Evolutionary conservation across 2,113 vertebrate genomes (phyloP).

Genomic region (Psittacula cyanocephala): DNA sequence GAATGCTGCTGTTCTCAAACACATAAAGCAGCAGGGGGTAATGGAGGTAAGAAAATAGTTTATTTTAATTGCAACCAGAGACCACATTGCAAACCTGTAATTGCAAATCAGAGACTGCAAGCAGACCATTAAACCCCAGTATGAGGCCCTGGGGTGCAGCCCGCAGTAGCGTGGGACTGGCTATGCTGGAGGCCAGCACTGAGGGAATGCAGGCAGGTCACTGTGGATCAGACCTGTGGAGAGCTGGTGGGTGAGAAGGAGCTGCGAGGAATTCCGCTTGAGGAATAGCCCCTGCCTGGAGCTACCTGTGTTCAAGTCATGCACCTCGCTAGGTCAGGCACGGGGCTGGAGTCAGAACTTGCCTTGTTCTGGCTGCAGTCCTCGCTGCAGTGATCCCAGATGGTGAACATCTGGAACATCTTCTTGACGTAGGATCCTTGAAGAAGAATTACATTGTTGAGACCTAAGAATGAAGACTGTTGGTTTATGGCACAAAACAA

Average conservation of each 20-base stretch:
- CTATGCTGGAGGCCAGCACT: not conserved
- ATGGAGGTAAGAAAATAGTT: not conserved
- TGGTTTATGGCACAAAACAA: not conserved
- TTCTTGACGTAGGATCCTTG: not conserved
- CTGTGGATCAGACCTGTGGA: not conserved
- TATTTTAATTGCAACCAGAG: not conserved
- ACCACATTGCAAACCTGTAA: not conserved
- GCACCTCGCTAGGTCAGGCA: not conserved
- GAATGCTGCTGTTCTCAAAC: not conserved
- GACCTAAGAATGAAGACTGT: not conserved
- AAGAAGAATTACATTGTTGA: not conserved
- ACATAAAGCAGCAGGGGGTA: not conserved
- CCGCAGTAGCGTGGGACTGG: not conserved
- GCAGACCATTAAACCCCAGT: not conserved
- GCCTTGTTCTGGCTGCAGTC: not conserved
- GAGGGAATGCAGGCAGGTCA: not conserved
- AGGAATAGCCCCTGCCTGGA: not conserved
- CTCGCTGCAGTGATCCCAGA: accelerated
- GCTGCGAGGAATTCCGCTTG: not conserved
- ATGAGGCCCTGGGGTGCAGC: not conserved
- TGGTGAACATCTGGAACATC: not conserved
- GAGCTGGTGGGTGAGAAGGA: not conserved
- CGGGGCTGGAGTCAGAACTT: not conserved
- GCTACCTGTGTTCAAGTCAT: not conserved
- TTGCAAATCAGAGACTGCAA: not conserved